A percentile compares a stretch with the other conserved stretches of the same genome.
Evolutionary conservation across 2,113 vertebrate genomes (phyloP).

Genomic region (Nibea coibor): DNA sequence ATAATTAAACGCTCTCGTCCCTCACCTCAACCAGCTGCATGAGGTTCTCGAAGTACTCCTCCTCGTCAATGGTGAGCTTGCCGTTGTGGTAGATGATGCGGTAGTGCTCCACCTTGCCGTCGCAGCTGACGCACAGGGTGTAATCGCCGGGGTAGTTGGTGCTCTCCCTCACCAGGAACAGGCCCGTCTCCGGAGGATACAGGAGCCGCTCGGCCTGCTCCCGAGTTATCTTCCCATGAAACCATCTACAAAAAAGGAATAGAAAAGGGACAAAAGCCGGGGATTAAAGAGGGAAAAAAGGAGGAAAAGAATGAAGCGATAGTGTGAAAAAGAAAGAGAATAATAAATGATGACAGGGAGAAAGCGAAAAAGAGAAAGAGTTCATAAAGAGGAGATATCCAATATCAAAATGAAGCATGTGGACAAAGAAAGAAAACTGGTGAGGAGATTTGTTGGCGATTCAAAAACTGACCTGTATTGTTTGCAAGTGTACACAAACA

Average conservation of each 20-base stretch:
- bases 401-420: too few species aligned
- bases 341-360: neutral
- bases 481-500: accelerated
- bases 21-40: conserved; percentile 99
- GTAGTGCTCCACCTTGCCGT: conserved; percentile 99
- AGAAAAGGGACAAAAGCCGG: neutral
- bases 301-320: neutral
- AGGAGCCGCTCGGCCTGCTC: conserved; percentile 95
- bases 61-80: conserved; percentile 98
- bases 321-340: neutral
- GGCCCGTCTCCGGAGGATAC: conserved; percentile 92
- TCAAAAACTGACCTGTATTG: neutral
- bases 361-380: neutral
- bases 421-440: neutral
- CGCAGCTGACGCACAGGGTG: conserved; percentile 97
- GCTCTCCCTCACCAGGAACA: conserved; percentile 97
- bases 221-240: conserved; percentile 97
- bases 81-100: conserved; percentile 97
- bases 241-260: conserved; percentile 82
- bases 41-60: conserved; percentile 98
- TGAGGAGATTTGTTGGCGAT: neutral
- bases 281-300: neutral
- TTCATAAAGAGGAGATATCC: too few species aligned
- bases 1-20: neutral
- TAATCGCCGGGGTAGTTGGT: conserved; percentile 99